A percentile compares a stretch with the other conserved stretches of the same genome.
Evolutionary conservation across 1,140 invertebrate genomes (phyloP).

Genomic region (Eufriesea mexicana): DNA sequence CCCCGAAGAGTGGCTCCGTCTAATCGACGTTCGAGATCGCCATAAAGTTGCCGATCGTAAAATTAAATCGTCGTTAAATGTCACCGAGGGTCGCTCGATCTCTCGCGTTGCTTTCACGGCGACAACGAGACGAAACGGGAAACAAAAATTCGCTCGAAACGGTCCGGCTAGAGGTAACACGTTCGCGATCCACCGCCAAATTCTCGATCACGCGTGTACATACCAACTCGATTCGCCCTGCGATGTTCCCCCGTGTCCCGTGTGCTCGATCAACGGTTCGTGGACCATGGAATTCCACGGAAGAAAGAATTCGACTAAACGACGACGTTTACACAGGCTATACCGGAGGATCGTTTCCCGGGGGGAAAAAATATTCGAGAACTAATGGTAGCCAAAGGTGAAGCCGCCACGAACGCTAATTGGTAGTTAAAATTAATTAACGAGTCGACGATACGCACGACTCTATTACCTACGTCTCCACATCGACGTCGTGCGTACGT

Average conservation of each 20-base stretch:
- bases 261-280: too few relatives aligned
- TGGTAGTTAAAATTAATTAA: conserved; percentile 41
- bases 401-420: conserved; percentile 15
- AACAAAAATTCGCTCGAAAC: background rate
- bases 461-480: conserved; percentile 31
- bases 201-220: background rate
- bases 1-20: conserved; percentile 47
- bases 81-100: conserved; percentile 41
- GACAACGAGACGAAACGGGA: background rate
- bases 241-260: background rate
- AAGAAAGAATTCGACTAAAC: background rate
- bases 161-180: background rate
- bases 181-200: background rate
- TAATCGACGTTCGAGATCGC: conserved; percentile 62
- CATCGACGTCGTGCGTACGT: background rate
- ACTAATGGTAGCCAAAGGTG: background rate
- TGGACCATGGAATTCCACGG: background rate
- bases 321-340: background rate
- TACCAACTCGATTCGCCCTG: background rate
- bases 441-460: background rate
- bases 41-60: conserved; percentile 64
- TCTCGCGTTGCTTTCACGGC: conserved; percentile 29
- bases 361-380: background rate
- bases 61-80: conserved; percentile 66
- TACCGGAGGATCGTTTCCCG: background rate